Base-by-base conservation (phyloP, 2,888 invertebrate genomes). In the Chesias legatella region DNA sequence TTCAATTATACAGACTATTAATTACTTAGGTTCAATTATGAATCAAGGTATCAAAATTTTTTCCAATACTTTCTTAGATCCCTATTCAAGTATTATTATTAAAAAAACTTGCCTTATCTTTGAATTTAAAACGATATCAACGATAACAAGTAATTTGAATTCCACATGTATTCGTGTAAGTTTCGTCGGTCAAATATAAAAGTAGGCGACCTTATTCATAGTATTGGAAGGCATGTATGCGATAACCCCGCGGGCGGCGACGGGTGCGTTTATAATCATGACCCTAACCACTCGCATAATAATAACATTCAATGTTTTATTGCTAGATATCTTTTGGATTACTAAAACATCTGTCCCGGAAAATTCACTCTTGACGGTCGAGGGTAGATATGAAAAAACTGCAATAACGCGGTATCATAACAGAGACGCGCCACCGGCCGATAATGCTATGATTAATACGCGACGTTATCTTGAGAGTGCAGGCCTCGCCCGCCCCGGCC, bases 401-500 rank as follows among this genome's bases (percentile, higher is more conserved):
- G 86, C 88, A 86, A 84, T 85, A 86, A 81, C 80, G 79, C 73
- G 79, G 79, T 83, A 84, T 85, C 85, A 86, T 86, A 86, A 86
- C 86, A 86, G 76, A 84, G 86, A 82, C 80, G 79, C 75, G 73
- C 70, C 73, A 71, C 73, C 77, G 77, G 64, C 78, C 84, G 88
- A 86, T 88, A 88, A 88, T 85, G 75, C 83, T 81, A 84, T 88
- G 88, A 86, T 86, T 88, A 88, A 88, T 88, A 85, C 88, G 74
- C 74, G 64, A 73, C 85, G 78, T 84, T 88, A 88, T 88, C 86
- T 88, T 43, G 77, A 76, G 81, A 83, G 83, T 83, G 86, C 86
- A 86, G 80, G 76, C 86, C 73, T 66, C 67, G 67, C 69, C 73
- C 72, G 69, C 72, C 73, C 68, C 48, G 47, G n/a, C n/a, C 43